Evolutionary conservation across 2,113 vertebrate species (phyloP), one percentile per base, ranked within the genome.

Genomic region (Emydocephalus ijimae): DNA sequence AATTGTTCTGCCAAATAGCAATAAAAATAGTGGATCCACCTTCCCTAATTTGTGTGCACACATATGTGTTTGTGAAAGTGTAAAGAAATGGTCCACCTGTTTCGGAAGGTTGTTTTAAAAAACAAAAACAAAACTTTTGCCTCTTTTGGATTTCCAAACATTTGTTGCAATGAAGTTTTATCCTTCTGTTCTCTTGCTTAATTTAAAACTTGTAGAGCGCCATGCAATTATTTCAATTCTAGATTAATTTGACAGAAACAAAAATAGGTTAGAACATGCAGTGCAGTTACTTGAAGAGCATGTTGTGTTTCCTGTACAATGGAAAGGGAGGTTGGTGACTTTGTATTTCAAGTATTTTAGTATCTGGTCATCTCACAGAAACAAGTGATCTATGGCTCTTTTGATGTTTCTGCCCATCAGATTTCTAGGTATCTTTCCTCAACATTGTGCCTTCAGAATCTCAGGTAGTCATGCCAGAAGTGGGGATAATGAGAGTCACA

Each of bases 1-100:
- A 95, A 94, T 55, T 29, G 24, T 23, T 96, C 91, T 94, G 74
- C 64, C 94, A 88, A 91, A 91, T 43, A 74, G 87, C 50, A 69
- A 18, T 89, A 50, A n/a, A 52, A 90, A 81, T 90, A 54, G 61
- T 24, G 55, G 43, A 85, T n/a, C 43, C 4, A 59, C 43, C 48
- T 18, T 45, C 56, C 1, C 2, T 81, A 81, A 9, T 43, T 20
- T 81, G 74, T 43, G 34, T 21, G 34, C 34, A 39, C 0, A 2
- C 18, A 20, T 81, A 20, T 56, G 56, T 55, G 55, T 89, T 69
- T 69, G 20, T 5, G 3, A 0, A 12, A 15, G 34, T 1, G 3
- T 0, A 48, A 59, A 45, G 48, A 88, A 92, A 34, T 34, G n/a
- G 56, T 23, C 39, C 89, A 39, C 0, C 88, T 93, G 59, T 81